These are phyloP conservation scores for Thaumatotibia leucotreta DNA, from an alignment of 1,140 invertebrate species.

Conservation along the genomic window DNA sequence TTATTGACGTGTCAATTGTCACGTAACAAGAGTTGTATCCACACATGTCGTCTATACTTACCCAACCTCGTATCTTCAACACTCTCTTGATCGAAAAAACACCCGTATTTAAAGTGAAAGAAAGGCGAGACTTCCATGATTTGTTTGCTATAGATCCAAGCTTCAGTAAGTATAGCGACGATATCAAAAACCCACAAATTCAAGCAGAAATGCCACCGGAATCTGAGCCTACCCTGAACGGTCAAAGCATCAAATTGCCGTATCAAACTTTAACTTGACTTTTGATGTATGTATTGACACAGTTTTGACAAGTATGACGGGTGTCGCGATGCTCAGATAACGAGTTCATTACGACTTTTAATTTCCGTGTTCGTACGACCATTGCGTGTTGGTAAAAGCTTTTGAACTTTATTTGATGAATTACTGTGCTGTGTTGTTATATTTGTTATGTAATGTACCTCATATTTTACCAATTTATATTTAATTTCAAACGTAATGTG, in stretches of 20 bases:
- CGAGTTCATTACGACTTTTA: not conserved
- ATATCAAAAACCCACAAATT: not conserved
- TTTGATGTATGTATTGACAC: not conserved
- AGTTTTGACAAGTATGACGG: not conserved
- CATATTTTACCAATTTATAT: too few relatives aligned
- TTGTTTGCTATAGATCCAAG: too few relatives aligned
- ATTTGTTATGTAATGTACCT: too few relatives aligned
- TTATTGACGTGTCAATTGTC: not conserved
- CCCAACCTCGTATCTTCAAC: too few relatives aligned
- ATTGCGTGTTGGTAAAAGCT: not conserved
- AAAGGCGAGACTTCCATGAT: too few relatives aligned
- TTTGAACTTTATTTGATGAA: too few relatives aligned
- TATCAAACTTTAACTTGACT: not conserved
- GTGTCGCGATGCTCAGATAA: not conserved
- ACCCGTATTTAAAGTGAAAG: too few relatives aligned
- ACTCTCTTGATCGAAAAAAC: too few relatives aligned
- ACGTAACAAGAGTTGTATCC: not conserved
- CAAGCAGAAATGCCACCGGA: not conserved
- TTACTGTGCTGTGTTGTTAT: not conserved
- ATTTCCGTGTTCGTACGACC: not conserved
- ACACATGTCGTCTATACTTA: too few relatives aligned
- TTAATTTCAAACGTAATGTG: too few relatives aligned
- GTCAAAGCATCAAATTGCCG: not conserved
- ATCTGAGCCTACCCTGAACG: not conserved
- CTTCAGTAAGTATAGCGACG: too few relatives aligned